Evolutionary conservation across 2,888 invertebrate species (phyloP), one percentile per base, ranked within the genome.

Genomic region (Ernsta delagoae): DNA sequence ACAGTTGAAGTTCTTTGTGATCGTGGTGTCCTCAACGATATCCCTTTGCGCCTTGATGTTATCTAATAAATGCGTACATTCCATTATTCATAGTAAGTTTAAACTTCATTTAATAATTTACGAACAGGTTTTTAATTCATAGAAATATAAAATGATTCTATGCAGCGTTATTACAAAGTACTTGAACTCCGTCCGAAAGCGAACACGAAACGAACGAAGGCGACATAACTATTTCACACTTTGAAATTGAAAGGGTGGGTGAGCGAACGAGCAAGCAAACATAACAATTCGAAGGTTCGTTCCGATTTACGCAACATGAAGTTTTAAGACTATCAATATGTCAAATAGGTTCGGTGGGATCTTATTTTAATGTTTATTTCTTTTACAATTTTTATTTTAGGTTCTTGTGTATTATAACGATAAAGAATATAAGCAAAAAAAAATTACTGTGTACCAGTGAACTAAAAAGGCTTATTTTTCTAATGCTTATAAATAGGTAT

Each of bases 51-150:
- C 89, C 86, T 94, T 94, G 85, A 95, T 94, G 92, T 95, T 94
- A 89, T 95, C 95, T 88, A 92, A 93, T 82, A 96, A 94, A 93
- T 96, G 96, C 83, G 95, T 94, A 90, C 96, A 96, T 94, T 96
- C 95, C 96, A 96, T 96, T 85, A 84, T 94, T 93, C 91, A 92
- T 92, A 83, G 79, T 84, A 81, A 74, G 71, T 73, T 74, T 73
- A 73, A 76, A 77, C 73, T 82, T 82, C 69, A 77, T 74, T 70
- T 80, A 79, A 77, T 72, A 73, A 81, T 81, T 79, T 79, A 78
- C 73, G 77, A 76, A 74, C 74, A 75, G 78, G 77, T 77, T 73
- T 78, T 79, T 83, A 83, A 83, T 84, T 85, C 84, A 85, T 86
- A 77, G 74, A 83, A 82, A 80, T 79, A 6, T 74, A 78, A 78